These are phyloP conservation scores for Acomys russatus DNA, from an alignment of 2,797 vertebrate species.

Conservation along the genomic window DNA sequence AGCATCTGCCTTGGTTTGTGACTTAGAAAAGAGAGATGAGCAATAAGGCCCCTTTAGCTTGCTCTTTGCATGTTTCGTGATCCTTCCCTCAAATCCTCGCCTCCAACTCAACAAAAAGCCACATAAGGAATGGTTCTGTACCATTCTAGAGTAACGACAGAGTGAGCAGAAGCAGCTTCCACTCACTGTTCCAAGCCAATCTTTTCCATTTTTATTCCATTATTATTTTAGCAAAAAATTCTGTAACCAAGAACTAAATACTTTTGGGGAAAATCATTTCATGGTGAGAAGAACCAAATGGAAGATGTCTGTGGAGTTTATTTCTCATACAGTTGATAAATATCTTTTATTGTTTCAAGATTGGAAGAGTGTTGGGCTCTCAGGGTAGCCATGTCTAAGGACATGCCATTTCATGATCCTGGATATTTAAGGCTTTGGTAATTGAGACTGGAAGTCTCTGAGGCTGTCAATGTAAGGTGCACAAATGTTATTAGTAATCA, in stretches of 20 bases:
- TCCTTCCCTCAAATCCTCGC: rapidly evolving
- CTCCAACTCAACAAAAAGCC: not conserved
- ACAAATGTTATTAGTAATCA: constrained; percentile 19
- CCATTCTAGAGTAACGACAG: not conserved
- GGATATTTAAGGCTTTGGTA: not conserved
- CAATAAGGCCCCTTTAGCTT: not conserved
- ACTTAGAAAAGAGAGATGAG: not conserved
- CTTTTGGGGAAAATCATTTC: not conserved
- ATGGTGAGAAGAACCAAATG: constrained; percentile 30
- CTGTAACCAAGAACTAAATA: constrained; percentile 36
- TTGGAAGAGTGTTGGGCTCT: not conserved
- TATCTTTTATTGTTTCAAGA: constrained; percentile 32
- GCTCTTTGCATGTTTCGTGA: not conserved
- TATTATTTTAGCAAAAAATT: not conserved
- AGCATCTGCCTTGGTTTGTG: not conserved
- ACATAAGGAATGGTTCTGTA: not conserved
- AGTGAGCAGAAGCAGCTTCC: not conserved
- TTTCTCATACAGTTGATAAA: constrained; percentile 47
- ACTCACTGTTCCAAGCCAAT: not conserved
- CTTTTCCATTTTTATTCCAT: not conserved
- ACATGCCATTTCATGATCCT: constrained; percentile 39
- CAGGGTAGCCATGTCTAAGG: not conserved
- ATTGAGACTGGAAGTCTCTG: not conserved
- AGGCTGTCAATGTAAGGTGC: not conserved
- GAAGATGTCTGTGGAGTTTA: not conserved